Conservation (phyloP, 2,797 vertebrate species). For the Coreius guichenoti region DNA sequence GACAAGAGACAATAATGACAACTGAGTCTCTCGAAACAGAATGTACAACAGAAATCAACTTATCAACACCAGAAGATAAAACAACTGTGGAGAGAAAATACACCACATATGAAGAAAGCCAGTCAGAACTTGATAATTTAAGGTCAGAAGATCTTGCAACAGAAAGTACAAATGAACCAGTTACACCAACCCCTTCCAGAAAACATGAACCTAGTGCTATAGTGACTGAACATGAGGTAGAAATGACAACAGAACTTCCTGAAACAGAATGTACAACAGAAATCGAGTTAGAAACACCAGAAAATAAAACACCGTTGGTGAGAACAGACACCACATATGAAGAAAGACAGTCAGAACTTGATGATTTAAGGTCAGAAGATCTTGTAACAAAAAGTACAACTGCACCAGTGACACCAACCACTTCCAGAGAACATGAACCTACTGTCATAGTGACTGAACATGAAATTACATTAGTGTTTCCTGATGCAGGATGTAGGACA, state of each 20-base stretch:
- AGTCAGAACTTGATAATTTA: no score
- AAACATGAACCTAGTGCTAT: neutral
- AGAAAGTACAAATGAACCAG: neutral
- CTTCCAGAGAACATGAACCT: neutral
- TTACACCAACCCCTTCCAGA: neutral
- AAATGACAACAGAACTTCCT: neutral
- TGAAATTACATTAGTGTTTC: neutral
- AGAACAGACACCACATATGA: neutral
- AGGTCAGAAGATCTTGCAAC: no score
- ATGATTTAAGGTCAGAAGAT: neutral
- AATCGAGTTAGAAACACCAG: neutral
- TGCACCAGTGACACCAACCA: neutral
- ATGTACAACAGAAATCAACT: no score
- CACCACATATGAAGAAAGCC: neutral
- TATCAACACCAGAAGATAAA: neutral
- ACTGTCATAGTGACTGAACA: neutral
- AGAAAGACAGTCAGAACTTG: neutral
- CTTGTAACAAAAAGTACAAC: neutral
- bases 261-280: constrained; percentile 25
- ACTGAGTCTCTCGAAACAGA: neutral
- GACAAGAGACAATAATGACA: no score
- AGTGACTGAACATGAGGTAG: neutral
- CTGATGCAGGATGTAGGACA: neutral
- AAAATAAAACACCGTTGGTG: neutral
- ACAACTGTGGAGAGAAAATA: neutral